phyloP scores from a whole-genome alignment of 2,797 vertebrate species.

The Crocodylus rhombifer region DNA sequence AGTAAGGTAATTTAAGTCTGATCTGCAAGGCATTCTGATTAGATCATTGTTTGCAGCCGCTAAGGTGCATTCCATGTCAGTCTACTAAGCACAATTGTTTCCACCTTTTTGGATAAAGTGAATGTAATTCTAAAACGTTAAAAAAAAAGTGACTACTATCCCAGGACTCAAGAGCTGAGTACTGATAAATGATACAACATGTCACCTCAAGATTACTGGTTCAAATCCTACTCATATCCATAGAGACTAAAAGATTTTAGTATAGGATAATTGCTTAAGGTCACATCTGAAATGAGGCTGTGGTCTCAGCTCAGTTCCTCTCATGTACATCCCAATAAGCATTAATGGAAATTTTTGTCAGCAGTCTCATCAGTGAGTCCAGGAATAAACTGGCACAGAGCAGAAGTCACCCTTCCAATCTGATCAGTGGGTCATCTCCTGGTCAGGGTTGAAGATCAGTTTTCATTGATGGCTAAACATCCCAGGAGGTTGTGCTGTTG shows the following conservation, averaged over 20 bases:
- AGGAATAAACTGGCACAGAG: neutral
- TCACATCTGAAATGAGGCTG: neutral
- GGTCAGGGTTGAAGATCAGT: neutral
- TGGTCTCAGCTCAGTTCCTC: neutral
- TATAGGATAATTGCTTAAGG: neutral
- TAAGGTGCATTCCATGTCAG: neutral
- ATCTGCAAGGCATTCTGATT: neutral
- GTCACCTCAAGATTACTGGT: neutral
- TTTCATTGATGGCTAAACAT: neutral
- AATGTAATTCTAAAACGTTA: neutral
- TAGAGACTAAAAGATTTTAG: neutral
- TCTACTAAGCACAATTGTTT: neutral
- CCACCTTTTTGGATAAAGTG: neutral
- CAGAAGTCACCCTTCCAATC: neutral
- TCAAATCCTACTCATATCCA: neutral
- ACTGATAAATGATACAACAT: neutral
- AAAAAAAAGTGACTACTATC: neutral
- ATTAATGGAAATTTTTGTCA: neutral
- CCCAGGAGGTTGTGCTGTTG: neutral
- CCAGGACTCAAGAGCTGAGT: neutral
- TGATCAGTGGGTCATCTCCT: neutral
- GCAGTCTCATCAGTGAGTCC: neutral
- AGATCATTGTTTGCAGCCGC: neutral
- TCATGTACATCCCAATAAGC: neutral
- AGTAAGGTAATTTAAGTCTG: neutral